phyloP scores from a whole-genome alignment of 2,113 vertebrate species.

The Chlorodrepanis virens region DNA sequence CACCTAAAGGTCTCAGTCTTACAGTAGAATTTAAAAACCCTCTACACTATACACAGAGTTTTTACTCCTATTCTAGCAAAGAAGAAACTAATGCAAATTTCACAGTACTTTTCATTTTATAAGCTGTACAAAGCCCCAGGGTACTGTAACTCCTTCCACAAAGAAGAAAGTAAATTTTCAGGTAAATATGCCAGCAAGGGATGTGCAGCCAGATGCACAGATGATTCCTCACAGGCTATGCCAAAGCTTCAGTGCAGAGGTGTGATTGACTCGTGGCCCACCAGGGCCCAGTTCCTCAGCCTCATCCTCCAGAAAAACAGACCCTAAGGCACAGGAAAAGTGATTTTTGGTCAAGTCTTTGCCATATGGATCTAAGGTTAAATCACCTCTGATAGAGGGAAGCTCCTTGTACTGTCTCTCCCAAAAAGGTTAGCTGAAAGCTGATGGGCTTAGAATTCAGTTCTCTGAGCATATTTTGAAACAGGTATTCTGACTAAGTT shows the following conservation, averaged over 20 bases:
- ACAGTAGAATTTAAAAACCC: background rate
- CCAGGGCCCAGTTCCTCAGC: background rate
- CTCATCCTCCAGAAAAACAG: background rate
- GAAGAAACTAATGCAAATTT: background rate
- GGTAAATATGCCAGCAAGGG: background rate
- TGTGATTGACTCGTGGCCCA: accelerated
- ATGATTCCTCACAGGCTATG: accelerated
- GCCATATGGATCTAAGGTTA: background rate
- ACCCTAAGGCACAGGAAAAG: background rate
- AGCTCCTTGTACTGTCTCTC: background rate
- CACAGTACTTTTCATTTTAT: background rate
- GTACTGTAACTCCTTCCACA: background rate
- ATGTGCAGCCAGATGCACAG: background rate
- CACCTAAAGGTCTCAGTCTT: background rate
- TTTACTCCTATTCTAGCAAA: background rate
- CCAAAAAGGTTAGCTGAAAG: background rate
- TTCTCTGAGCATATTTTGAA: background rate
- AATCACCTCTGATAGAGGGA: background rate
- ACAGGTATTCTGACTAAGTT: background rate
- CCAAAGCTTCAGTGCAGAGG: background rate
- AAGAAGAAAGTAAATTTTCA: background rate
- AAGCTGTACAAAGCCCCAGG: background rate
- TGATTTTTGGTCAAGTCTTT: background rate
- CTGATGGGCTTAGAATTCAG: background rate
- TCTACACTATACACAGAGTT: accelerated